A percentile compares a stretch with the other conserved stretches of the same genome.
These are phyloP conservation scores for Lordiphosa clarofinis DNA, from an alignment of 1,140 invertebrate species.

Conservation along the genomic window DNA sequence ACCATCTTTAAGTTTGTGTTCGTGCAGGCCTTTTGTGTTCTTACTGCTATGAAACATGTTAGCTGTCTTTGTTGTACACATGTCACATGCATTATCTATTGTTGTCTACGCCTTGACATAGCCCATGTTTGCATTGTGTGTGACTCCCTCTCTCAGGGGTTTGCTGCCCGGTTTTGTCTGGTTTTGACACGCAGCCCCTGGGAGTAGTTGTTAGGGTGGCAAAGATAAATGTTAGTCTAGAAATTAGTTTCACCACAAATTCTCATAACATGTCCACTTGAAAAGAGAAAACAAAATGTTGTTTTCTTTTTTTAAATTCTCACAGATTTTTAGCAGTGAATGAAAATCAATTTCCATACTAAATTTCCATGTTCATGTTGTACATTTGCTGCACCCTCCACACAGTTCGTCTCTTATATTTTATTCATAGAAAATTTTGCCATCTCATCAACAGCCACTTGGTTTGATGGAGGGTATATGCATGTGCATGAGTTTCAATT, in stretches of 20 bases:
- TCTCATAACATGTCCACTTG: no score
- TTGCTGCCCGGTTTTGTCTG: conserved; percentile 15
- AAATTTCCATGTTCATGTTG: no score
- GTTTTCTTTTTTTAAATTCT: no score
- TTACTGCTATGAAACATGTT: conserved; percentile 9
- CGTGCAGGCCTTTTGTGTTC: conserved; percentile 13
- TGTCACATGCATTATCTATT: conserved; percentile 50
- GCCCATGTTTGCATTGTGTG: conserved; percentile 9
- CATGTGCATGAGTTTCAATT: conserved; percentile 36
- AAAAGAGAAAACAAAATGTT: no score
- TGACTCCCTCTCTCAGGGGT: neutral
- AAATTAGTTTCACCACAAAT: no score
- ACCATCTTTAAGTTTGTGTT: conserved; percentile 4
- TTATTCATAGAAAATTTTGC: conserved; percentile 24
- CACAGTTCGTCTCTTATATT: conserved; percentile 13
- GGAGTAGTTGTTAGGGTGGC: neutral
- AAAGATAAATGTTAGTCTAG: no score
- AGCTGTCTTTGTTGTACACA: conserved; percentile 28
- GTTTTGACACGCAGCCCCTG: conserved; percentile 20
- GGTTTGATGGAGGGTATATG: neutral
- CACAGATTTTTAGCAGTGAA: no score
- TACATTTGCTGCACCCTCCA: neutral
- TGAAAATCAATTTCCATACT: no score
- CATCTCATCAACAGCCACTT: conserved; percentile 14
- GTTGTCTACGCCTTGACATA: conserved; percentile 18